Base-by-base conservation (phyloP, 1,140 invertebrate species). In the Habropoda laboriosa region DNA sequence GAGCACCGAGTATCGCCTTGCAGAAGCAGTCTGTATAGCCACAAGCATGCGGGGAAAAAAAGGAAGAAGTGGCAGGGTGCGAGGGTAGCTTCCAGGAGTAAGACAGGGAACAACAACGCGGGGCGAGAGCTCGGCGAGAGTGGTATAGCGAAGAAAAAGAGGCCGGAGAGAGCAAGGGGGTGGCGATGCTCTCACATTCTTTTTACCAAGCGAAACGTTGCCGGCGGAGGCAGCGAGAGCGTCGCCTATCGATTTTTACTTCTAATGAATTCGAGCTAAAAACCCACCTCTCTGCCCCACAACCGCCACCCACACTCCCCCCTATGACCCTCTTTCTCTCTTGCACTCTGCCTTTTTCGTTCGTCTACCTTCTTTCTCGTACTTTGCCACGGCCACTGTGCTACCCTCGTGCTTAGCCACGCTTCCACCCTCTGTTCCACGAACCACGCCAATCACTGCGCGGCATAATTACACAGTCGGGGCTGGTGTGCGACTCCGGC, bases 191-290 rank as follows among this genome's bases (percentile, higher is more conserved):
- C 86, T 87, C 87, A 87, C 89, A 90, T 90, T 89, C 89, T 90
- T 91, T 90, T 90, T 88, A 86, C 86, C 87, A 86, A 89, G 86
- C 83, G 85, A 89, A 87, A 86, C 85, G 90, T 88, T 89, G 85
- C 82, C 80, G 87, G 84, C 87, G 76, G 87, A 86, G 86, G 86
- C 88, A 89, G 84, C 83, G 85, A 86, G 86, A 88, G 87, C 89
- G 87, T 90, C 90, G 89, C 88, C 90, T 92, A 92, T 92, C 90
- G 91, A 92, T 92, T 92, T 92, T 92, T 91, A 92, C 90, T 90
- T 91, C 90, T 92, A 92, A 92, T 92, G 91, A 92, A 92, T 92
- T 92, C 91, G 89, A 91, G 91, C 91, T 91, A 91, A 92, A 92
- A 92, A 92, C 87, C 90, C 81, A 83, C 83, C 84, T 83, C 81